Evolutionary conservation across 2,113 vertebrate genomes (phyloP).

Genomic region (Aspiorhynchus laticeps): DNA sequence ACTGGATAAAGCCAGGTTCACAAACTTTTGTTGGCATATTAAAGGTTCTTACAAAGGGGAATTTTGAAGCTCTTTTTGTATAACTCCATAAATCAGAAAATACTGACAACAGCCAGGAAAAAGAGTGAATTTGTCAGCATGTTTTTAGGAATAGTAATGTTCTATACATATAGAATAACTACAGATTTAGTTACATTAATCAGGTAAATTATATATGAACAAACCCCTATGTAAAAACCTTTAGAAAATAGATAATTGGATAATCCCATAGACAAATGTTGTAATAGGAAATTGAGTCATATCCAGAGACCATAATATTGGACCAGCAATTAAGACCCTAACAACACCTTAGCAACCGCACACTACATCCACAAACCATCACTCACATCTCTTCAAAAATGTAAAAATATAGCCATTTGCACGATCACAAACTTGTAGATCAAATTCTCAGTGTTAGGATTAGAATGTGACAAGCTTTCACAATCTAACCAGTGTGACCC

Average conservation of each 20-base stretch:
- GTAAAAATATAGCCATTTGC: background rate
- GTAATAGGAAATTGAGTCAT: background rate
- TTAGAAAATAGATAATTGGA: too few relatives aligned
- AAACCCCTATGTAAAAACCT: background rate
- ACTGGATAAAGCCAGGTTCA: background rate
- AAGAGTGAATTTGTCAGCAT: background rate
- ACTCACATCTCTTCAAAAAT: background rate
- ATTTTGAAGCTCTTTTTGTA: background rate
- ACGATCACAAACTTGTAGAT: background rate
- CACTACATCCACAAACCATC: background rate
- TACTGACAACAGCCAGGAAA: background rate
- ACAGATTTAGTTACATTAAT: background rate
- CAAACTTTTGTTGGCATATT: background rate
- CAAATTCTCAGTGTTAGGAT: too few relatives aligned
- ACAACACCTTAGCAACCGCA: background rate
- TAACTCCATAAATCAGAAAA: background rate
- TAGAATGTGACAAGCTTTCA: too few relatives aligned
- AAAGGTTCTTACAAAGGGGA: background rate
- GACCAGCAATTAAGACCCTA: background rate
- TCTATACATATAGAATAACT: too few relatives aligned
- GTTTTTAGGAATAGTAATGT: too few relatives aligned
- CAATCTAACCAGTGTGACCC: too few relatives aligned
- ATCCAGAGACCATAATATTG: background rate
- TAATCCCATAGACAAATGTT: background rate
- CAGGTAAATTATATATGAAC: background rate